Conservation (phyloP, 2,888 invertebrate species). For the Ormyrus rosae region DNA sequence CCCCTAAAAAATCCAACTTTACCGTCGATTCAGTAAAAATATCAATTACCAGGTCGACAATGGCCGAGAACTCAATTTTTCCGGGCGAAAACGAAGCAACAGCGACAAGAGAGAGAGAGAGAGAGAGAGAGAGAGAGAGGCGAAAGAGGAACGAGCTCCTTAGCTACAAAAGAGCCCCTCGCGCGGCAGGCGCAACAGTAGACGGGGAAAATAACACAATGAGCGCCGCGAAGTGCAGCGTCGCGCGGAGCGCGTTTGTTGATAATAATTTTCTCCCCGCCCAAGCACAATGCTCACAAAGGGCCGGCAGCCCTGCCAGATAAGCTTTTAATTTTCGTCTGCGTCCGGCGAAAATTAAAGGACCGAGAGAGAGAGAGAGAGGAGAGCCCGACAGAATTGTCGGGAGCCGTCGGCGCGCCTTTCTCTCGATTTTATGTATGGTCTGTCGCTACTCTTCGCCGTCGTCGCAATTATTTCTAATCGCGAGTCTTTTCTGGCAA, state of each 20-base stretch:
- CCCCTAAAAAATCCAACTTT: too few species aligned
- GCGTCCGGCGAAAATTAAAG: constrained; percentile 40
- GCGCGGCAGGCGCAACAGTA: background rate
- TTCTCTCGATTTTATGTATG: too few species aligned
- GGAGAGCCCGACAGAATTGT: background rate
- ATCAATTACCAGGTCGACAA: too few species aligned
- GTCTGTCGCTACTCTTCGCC: background rate
- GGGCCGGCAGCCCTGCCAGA: constrained; percentile 16
- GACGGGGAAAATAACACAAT: constrained; percentile 5
- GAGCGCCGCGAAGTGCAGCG: constrained; percentile 12
- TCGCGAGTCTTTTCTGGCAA: background rate
- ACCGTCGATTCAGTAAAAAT: too few species aligned
- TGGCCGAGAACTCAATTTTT: background rate
- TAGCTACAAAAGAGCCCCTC: too few species aligned
- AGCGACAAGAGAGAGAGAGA: background rate
- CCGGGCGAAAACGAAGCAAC: background rate
- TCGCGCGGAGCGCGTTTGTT: constrained; percentile 14
- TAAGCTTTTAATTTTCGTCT: constrained; percentile 55
- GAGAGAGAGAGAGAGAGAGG: background rate
- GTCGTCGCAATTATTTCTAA: constrained; percentile 15
- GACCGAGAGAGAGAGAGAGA: background rate
- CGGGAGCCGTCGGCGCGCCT: too few species aligned
- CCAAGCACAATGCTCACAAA: constrained; percentile 32
- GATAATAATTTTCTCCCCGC: constrained; percentile 46
- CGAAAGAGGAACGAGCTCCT: too few species aligned